phyloP scores from a whole-genome alignment of 2,888 invertebrate genomes.

The Macrosoma leucophasiata region DNA sequence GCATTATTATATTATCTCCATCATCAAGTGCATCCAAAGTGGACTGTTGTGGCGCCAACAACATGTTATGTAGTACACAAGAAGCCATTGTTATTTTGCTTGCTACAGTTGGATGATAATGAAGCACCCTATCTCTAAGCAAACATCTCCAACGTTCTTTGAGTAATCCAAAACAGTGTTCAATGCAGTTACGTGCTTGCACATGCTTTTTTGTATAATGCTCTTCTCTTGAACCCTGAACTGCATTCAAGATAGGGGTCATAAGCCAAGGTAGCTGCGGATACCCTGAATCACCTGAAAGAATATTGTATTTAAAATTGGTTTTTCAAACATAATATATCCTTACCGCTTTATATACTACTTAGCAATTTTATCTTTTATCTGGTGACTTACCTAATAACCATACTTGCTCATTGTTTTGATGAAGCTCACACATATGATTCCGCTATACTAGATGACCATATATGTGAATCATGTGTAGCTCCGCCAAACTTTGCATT shows the following conservation, averaged over 20 bases:
- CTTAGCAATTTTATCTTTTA: neutral
- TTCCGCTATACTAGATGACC: conserved; percentile 8
- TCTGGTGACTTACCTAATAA: conserved; percentile 15
- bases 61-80: conserved; percentile 29
- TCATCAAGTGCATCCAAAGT: no score
- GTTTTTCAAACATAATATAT: neutral
- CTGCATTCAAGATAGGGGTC: conserved; percentile 8
- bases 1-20: no score
- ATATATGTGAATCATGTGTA: conserved; percentile 17
- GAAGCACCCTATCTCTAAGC: conserved; percentile 23
- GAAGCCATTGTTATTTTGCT: conserved; percentile 26
- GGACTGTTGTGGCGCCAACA: no score
- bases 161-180: conserved; percentile 26
- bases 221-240: conserved; percentile 3
- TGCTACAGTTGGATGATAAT: conserved; percentile 22
- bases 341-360: neutral
- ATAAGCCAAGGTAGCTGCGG: conserved; percentile 7
- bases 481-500: conserved; percentile 23
- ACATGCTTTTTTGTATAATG: conserved; percentile 4
- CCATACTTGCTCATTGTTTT: conserved; percentile 10
- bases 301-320: conserved; percentile 4
- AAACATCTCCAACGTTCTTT: conserved; percentile 28
- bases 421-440: conserved; percentile 7
- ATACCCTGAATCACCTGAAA: conserved; percentile 9
- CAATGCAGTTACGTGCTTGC: conserved; percentile 23